phyloP scores from a whole-genome alignment of 2,113 vertebrate genomes.

The Dermatemys mawii region DNA sequence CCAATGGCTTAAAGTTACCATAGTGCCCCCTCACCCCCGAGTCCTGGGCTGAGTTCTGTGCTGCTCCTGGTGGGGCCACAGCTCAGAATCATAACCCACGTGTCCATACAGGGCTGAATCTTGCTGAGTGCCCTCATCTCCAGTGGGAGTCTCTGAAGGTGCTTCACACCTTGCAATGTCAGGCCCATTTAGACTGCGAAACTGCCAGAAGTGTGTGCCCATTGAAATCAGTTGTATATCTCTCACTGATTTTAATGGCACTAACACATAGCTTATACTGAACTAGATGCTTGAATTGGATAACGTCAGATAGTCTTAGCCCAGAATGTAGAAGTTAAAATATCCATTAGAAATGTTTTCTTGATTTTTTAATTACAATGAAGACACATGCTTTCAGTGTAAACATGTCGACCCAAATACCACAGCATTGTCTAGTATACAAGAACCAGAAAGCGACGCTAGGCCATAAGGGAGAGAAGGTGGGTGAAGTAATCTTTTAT shows the following conservation, averaged over 20 bases:
- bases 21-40: neutral
- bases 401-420: neutral
- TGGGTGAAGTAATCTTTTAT: neutral
- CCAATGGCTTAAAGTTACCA: neutral
- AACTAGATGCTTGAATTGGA: neutral
- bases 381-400: neutral
- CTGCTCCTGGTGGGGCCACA: neutral
- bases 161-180: neutral
- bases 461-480: accelerated
- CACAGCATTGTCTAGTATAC: neutral
- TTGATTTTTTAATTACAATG: neutral
- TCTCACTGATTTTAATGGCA: neutral
- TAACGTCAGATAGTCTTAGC: neutral
- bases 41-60: neutral
- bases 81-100: neutral
- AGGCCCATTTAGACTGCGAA: neutral
- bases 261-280: neutral
- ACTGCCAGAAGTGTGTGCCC: accelerated
- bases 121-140: accelerated
- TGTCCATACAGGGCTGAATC: neutral
- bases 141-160: accelerated
- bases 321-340: neutral
- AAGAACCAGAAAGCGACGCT: neutral
- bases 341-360: neutral
- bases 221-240: neutral